Evolutionary conservation across 2,113 vertebrate species (phyloP).

Genomic region (Alaudala cheleensis): DNA sequence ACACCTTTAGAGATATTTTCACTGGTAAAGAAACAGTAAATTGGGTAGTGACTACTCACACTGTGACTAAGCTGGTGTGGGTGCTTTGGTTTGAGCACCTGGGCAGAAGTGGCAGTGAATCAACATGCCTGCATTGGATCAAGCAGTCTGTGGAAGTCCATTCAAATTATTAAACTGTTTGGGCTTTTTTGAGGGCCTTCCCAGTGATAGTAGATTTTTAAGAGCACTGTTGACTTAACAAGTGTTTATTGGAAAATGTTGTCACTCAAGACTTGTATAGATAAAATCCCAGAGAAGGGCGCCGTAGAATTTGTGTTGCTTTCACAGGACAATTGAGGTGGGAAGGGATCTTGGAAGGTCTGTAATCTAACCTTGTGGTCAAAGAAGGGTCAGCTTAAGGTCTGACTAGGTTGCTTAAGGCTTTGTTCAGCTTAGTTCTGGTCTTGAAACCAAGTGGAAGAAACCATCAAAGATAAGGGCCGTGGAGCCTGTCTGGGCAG

Average conservation of each 20-base stretch:
- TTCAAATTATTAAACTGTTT: neutral
- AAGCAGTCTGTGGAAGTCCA: neutral
- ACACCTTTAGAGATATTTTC: neutral
- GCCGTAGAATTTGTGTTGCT: neutral
- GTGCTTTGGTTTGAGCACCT: neutral
- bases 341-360: neutral
- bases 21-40: neutral
- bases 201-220: neutral
- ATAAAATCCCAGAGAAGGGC: neutral
- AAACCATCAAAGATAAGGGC: neutral
- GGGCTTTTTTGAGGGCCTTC: neutral
- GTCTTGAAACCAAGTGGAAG: neutral
- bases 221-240: neutral
- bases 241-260: neutral
- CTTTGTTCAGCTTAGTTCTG: conserved; percentile 14
- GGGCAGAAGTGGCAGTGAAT: neutral
- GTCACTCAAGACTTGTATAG: neutral
- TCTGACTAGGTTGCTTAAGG: neutral
- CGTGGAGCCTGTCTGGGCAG: neutral
- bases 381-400: neutral
- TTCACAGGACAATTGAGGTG: neutral
- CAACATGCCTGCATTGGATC: neutral
- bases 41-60: neutral
- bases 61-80: neutral
- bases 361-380: neutral